Base-by-base conservation (phyloP, 2,797 vertebrate species). In the Eutrigla gurnardus region DNA sequence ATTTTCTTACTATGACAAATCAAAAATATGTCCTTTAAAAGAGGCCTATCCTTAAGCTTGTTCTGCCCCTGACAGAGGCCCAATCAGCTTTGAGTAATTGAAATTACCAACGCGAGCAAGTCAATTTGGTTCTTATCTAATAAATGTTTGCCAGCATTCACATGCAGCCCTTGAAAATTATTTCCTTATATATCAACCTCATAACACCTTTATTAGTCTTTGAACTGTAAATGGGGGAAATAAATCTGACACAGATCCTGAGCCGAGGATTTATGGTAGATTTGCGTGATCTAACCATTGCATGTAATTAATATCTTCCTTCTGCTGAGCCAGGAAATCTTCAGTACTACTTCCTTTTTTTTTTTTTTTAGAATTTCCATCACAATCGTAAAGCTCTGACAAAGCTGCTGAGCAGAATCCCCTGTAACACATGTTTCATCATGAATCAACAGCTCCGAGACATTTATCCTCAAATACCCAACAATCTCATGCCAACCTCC, bases 241-340 rank as follows among this genome's bases (percentile, higher is more conserved):
- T 58, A 61, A 65, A 72, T 80, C 47, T 55, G 65, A 80, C 73
- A 37, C 2, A 5, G 49, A 49, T 37, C 45, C 59, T 6, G 49
- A 33, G 62, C 62, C 9, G 0, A 47, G 6, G 69, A 69, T 60
- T 58, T 47, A 59, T 25, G 18, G 39, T 32, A 43, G 67, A 75
- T 82, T 66, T 52, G n/a, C 59, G 59, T 3, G 70, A 59, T 75
- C 65, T 43, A 81, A 78, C 53, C 74, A 67, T 35, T 18, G 15
- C 17, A 32, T 58, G 40, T 62, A 59, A 71, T 65, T 71, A 62
- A 73, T 9, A 58, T 75, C 49, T 42, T 13, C 40, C 14, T 42
- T 54, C 45, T 37, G 15, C 53, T 58, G 70, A 79, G 47, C 58
- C 72, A 55, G n/a, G 35, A 61, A 60, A 68, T 70, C 54, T 70